Conservation (phyloP, 2,888 invertebrate genomes). For the Hydroisotoma schaefferi region DNA sequence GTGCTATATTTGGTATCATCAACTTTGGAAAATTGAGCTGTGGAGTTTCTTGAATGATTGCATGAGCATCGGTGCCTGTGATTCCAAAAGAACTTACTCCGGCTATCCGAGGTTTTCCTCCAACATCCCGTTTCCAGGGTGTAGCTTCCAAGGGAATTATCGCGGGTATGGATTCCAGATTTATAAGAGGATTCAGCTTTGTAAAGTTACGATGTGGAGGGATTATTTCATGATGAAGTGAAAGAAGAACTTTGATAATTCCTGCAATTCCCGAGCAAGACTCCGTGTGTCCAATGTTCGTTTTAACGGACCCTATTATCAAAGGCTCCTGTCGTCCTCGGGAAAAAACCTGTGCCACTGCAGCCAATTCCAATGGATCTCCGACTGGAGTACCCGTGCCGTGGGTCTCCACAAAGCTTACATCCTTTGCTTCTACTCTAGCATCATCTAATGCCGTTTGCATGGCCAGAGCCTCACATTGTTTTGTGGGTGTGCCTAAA, state of each 20-base stretch:
- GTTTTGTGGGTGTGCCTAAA: constrained; percentile 18
- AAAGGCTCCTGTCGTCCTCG: constrained; percentile 4
- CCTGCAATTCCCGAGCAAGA: constrained; percentile 33
- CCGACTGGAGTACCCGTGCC: constrained; percentile 29
- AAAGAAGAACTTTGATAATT: constrained; percentile 29
- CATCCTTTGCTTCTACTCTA: constrained; percentile 5
- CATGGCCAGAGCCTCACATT: constrained; percentile 18
- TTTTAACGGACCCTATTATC: constrained; percentile 36
- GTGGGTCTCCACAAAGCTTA: constrained; percentile 24
- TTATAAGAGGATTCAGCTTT: constrained; percentile 29
- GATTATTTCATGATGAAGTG: constrained; percentile 27
- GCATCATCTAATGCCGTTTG: constrained; percentile 12
- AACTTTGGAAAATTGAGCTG: background rate
- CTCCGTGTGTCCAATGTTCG: constrained; percentile 38
- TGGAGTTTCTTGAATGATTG: constrained; percentile 34
- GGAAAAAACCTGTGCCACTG: constrained; percentile 24
- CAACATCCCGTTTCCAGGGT: background rate
- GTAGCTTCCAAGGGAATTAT: constrained; percentile 24
- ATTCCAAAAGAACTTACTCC: constrained; percentile 33
- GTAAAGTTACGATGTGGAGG: constrained; percentile 30
- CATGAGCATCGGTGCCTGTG: constrained; percentile 33
- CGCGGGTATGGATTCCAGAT: constrained; percentile 31
- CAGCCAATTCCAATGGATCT: constrained; percentile 31
- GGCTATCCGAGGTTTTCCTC: constrained; percentile 12
- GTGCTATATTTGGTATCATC: background rate